These are phyloP conservation scores for Stigmatopora nigra DNA, from an alignment of 2,113 vertebrate genomes.

Conservation along the genomic window DNA sequence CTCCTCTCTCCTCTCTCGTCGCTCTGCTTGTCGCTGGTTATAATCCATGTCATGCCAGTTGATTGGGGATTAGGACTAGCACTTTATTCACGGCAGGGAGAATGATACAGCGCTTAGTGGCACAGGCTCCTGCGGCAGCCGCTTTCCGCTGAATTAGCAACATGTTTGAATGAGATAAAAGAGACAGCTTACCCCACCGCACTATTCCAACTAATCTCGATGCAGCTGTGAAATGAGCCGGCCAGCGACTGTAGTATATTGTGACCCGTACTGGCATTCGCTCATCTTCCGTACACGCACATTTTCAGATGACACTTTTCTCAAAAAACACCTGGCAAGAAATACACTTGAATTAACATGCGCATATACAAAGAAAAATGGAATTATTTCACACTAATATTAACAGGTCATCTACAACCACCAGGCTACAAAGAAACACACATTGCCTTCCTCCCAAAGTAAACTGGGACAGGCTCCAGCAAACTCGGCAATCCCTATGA, in stretches of 20 bases:
- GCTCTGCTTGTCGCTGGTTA: slow-evolving; percentile 64
- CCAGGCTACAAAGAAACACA: background rate
- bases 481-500: too few relatives aligned
- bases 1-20: slow-evolving; percentile 38
- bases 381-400: slow-evolving; percentile 21
- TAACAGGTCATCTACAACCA: slow-evolving; percentile 20
- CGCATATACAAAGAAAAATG: slow-evolving; percentile 21
- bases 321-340: slow-evolving; percentile 23
- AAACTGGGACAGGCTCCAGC: background rate
- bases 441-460: background rate
- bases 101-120: slow-evolving; percentile 78
- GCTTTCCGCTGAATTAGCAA: slow-evolving; percentile 86
- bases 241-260: slow-evolving; percentile 34
- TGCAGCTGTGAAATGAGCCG: slow-evolving; percentile 80
- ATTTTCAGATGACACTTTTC: slow-evolving; percentile 26
- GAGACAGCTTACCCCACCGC: slow-evolving; percentile 75
- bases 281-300: slow-evolving; percentile 1
- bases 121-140: slow-evolving; percentile 69
- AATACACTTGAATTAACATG: slow-evolving; percentile 4
- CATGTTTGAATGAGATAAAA: slow-evolving; percentile 95
- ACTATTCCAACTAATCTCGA: slow-evolving; percentile 78
- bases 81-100: slow-evolving; percentile 79
- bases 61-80: slow-evolving; percentile 78
- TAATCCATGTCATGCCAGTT: slow-evolving; percentile 75
- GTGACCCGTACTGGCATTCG: background rate